Base-by-base conservation (phyloP, 1,140 invertebrate species). In the Steinernema feltiae region DNA sequence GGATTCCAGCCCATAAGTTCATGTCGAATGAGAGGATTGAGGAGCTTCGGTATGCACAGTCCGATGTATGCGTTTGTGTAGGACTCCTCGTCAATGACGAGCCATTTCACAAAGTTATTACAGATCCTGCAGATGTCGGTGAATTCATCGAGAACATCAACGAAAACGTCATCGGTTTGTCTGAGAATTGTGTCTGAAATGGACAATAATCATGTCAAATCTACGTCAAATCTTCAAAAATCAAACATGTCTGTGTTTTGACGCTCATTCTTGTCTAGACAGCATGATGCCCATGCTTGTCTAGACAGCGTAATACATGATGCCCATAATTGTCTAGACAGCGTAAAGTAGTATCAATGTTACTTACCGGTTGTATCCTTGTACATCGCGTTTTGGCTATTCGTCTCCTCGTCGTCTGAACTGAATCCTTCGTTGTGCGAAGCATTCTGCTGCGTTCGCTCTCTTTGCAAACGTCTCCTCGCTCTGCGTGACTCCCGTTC, bases 341-440 rank as follows among this genome's bases (percentile, higher is more conserved):
- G n/a, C n/a, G n/a, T n/a, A n/a, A n/a, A n/a, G n/a, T n/a, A n/a
- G n/a, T n/a, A n/a, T 21, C n/a, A 32, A n/a, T 30, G n/a, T 2
- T 15, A 30, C 32, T 70, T 78, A 88, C 89, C 88, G 86, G 82
- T 87, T 77, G 88, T 87, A 73, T 82, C 75, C 32, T 85, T 90
- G 85, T 91, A 91, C 72, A 90, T 89, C 72, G 90, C 88, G 81
- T 91, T 90, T 82, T 93, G 92, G 80, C 92, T 91, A 87, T 93
- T 93, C 0, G 92, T 92, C 83, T 95, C 91, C 88, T 97, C 94
- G 86, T 98, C 94, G 87, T 98, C 95, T 82, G 93, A 95, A n/a
- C 94, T 96, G 90, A 96, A 92, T 0, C 95, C 95, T 86, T 98
- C 94, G 74, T 93, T 90, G 85, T 97, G 95, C 35, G 90, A 88